A percentile compares a stretch with the other conserved stretches of the same genome.
phyloP scores from a whole-genome alignment of 1,140 invertebrate genomes.

The Phthorimaea operculella region DNA sequence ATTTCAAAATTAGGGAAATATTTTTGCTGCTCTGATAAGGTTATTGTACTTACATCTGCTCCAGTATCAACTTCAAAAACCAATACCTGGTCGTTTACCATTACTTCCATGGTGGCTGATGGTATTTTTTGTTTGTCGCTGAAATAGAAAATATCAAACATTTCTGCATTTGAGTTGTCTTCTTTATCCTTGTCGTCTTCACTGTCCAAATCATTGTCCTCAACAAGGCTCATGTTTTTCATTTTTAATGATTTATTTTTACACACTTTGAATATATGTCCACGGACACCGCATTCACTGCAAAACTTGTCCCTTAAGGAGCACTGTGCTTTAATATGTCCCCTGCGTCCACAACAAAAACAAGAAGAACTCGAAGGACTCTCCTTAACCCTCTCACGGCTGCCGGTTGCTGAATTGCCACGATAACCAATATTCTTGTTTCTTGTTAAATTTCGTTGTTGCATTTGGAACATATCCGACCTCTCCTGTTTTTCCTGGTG shows the following conservation, averaged over 20 bases:
- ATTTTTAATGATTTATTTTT: conserved; percentile 8
- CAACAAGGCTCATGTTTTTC: conserved; percentile 1
- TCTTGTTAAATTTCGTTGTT: conserved; percentile 2
- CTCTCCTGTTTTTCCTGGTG: conserved; percentile 2
- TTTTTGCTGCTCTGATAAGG: conserved; percentile 3
- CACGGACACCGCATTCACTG: conserved; percentile 9
- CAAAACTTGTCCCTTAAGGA: conserved; percentile 10
- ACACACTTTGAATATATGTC: conserved; percentile 11
- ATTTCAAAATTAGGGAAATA: conserved; percentile 10
- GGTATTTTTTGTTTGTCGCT: conserved; percentile 6
- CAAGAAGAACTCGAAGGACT: too few species aligned
- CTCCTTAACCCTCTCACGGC: too few species aligned
- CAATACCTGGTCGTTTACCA: background rate
- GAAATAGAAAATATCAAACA: conserved; percentile 11
- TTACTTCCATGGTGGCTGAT: conserved; percentile 1
- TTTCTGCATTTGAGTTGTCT: background rate
- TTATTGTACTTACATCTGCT: conserved; percentile 11
- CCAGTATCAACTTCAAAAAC: conserved; percentile 10
- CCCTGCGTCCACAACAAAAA: conserved; percentile 10
- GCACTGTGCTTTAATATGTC: conserved; percentile 7
- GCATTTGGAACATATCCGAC: conserved; percentile 7
- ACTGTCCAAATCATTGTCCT: background rate
- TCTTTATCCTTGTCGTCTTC: background rate
- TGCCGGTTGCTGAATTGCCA: background rate
- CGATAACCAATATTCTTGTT: background rate